phyloP scores from a whole-genome alignment of 2,888 invertebrate genomes.

The Coenonympha arcania region DNA sequence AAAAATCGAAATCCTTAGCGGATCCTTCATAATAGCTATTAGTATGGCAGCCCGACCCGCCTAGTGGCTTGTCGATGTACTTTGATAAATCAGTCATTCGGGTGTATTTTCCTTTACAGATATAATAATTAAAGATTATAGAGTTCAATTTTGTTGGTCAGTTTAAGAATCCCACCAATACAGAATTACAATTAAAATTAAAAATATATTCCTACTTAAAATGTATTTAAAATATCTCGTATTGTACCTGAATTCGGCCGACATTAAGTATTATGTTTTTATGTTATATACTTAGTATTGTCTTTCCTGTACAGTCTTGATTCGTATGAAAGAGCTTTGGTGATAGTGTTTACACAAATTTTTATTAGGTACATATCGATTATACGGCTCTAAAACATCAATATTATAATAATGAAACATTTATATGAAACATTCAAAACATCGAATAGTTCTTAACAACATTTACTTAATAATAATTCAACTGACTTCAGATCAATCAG shows the following conservation, averaged over 20 bases:
- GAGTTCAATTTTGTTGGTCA: conserved; percentile 27
- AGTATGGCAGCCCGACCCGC: no score
- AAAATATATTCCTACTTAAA: not conserved
- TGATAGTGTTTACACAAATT: not conserved
- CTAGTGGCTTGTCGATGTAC: no score
- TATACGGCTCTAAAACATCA: conserved; percentile 16
- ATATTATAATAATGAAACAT: conserved; percentile 14
- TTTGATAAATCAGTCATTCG: no score
- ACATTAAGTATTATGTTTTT: not conserved
- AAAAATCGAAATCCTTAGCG: no score
- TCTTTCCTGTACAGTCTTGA: no score
- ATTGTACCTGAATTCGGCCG: not conserved
- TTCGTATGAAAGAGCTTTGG: not conserved
- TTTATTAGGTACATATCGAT: conserved; percentile 3
- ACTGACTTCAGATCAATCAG: no score
- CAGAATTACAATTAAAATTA: not conserved
- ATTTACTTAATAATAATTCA: no score
- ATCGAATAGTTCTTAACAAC: no score
- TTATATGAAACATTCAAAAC: conserved; percentile 13
- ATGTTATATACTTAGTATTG: no score
- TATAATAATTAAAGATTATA: not conserved
- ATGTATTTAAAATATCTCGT: not conserved
- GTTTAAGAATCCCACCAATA: conserved; percentile 35
- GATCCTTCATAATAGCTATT: no score
- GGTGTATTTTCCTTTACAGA: no score